phyloP scores from a whole-genome alignment of 2,888 invertebrate species.

The Acanthosepion esculentum region DNA sequence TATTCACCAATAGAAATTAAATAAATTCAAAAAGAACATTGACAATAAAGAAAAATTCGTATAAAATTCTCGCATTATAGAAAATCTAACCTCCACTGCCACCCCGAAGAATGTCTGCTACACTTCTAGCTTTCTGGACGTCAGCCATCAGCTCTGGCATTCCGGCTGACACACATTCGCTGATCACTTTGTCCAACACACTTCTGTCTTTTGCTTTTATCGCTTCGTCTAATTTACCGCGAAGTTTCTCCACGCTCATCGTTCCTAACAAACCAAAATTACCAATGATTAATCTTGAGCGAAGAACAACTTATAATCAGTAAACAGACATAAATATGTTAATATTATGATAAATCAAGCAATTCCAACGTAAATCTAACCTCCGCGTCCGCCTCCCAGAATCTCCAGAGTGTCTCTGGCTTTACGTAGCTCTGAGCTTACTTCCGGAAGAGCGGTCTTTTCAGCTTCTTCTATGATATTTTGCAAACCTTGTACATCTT shows the following conservation, averaged over 20 bases:
- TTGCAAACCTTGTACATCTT: background rate
- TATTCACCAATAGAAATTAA: background rate
- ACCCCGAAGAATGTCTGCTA: background rate
- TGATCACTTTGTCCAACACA: background rate
- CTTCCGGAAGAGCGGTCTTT: background rate
- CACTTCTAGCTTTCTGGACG: background rate
- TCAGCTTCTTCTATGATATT: background rate
- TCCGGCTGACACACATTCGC: background rate
- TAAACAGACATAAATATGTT: background rate
- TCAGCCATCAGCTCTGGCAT: background rate
- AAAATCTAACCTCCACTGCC: background rate
- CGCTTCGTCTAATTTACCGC: background rate
- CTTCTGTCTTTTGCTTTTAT: background rate
- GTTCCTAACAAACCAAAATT: background rate
- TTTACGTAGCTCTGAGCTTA: background rate
- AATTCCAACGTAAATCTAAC: background rate
- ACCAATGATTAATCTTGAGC: background rate
- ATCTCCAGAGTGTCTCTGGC: background rate
- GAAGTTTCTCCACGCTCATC: background rate
- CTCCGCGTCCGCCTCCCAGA: slow-evolving; percentile 4
- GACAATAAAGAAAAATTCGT: background rate
- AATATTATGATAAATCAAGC: background rate
- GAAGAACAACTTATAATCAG: background rate
- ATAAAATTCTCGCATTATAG: background rate
- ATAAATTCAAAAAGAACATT: background rate